A percentile compares a stretch with the other conserved stretches of the same genome.
phyloP scores from a whole-genome alignment of 1,140 invertebrate genomes.

The Panulirus ornatus region DNA sequence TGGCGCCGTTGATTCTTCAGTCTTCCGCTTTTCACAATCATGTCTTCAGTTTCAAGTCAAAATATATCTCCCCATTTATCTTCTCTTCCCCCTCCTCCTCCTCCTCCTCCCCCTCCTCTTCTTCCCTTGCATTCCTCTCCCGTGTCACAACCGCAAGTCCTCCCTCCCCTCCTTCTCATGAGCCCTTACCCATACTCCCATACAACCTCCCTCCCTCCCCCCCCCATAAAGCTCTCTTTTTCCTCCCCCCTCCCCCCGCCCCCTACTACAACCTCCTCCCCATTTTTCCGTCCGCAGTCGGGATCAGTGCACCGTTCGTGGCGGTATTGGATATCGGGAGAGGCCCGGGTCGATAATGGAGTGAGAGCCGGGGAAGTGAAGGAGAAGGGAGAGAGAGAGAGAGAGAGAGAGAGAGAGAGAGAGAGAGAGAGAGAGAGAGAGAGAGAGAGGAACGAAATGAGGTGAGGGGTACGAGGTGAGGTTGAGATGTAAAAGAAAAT shows the following conservation, averaged over 20 bases:
- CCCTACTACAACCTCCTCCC: neutral
- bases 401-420: neutral
- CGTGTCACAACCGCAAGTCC: no score
- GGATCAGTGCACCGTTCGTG: neutral
- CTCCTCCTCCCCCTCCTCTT: neutral
- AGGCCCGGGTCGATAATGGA: neutral
- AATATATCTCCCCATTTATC: no score
- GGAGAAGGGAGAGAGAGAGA: neutral
- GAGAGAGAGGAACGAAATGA: no score
- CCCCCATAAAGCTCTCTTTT: neutral
- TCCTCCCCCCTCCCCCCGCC: neutral
- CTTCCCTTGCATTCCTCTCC: no score
- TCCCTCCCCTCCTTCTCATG: neutral
- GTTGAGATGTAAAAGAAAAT: no score
- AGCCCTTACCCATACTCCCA: neutral
- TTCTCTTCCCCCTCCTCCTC: neutral
- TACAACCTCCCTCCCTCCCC: neutral
- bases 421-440: no score
- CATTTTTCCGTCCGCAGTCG: neutral
- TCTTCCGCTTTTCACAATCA: no score
- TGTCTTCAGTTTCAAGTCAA: no score
- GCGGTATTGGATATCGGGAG: slow-evolving; percentile 5
- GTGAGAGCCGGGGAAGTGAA: neutral
- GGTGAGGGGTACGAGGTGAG: no score
- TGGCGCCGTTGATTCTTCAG: no score